phyloP scores from a whole-genome alignment of 2,113 vertebrate genomes.

The Onychorhynchus coronatus region DNA sequence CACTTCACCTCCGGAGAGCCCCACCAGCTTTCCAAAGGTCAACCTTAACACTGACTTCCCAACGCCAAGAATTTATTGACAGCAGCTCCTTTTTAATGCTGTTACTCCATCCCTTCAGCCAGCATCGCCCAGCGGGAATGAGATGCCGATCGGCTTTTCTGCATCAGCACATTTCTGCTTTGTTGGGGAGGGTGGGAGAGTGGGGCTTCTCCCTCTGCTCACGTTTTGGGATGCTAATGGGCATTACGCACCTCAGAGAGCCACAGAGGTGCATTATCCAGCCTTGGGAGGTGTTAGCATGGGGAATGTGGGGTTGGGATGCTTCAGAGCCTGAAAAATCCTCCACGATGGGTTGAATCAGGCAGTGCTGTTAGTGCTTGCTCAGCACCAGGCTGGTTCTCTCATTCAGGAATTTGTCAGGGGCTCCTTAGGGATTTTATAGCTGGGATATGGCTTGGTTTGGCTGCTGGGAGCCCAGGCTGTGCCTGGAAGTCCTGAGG shows the following conservation, averaged over 20 bases:
- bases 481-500: not conserved
- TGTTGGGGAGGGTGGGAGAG: rapidly evolving
- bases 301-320: not conserved
- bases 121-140: rapidly evolving
- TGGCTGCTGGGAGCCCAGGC: not conserved
- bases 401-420: not conserved
- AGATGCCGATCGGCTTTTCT: not conserved
- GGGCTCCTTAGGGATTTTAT: not conserved
- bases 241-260: not conserved
- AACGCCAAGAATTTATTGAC: not conserved
- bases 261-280: not conserved
- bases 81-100: not conserved
- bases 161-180: not conserved
- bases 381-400: not conserved
- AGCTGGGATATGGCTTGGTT: not conserved
- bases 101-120: not conserved
- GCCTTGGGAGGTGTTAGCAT: not conserved
- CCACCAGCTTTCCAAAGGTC: constrained; percentile 21
- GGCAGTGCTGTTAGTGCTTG: not conserved
- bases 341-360: rapidly evolving
- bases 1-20: not conserved
- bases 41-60: not conserved
- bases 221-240: not conserved
- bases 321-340: not conserved
- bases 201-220: rapidly evolving